Base-by-base conservation (phyloP, 2,888 invertebrate genomes). In the Eupithecia abbreviata region DNA sequence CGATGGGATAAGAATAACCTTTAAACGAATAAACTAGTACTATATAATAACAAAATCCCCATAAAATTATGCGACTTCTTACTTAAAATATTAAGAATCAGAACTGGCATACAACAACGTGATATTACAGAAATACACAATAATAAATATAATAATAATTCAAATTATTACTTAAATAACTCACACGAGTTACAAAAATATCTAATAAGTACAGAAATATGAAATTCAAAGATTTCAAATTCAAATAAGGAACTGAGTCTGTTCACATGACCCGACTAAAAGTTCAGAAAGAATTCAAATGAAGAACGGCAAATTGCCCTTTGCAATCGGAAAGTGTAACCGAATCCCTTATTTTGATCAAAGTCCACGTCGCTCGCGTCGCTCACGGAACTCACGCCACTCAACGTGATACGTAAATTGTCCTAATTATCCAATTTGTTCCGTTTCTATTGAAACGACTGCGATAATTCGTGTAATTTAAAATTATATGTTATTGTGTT, bases 351-450 rank as follows among this genome's bases (percentile, higher is more conserved):
- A 74, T 76, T 78, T 78, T 78, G 76, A 72, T 74, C 65, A 76
- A 78, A 78, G 76, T 76, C 76, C 74, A 78, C 75, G 73, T 78
- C 75, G 58, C 30, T 62, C n/a, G n/a, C n/a, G n/a, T n/a, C n/a
- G n/a, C n/a, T n/a, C 62, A 62, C 62, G 62, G 55, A 58, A 71
- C 75, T 71, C 81, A 78, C 79, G 86, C 88, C 90, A 86, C 84
- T 87, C 89, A 85, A 80, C 86, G 86, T 92, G 92, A 92, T 88
- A 91, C 86, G 90, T 89, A 90, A 90, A 90, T 90, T 90, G 89
- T 83, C 86, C 86, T 91, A 92, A 93, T 92, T 90, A 90, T 88
- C 89, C 91, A 92, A 92, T 93, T 92, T 90, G 92, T 90, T 90
- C 89, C 90, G 89, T 89, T 88, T 86, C 87, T 84, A 88, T 86